phyloP scores from a whole-genome alignment of 2,797 vertebrate species.

The Hypotaenidia okinawae region DNA sequence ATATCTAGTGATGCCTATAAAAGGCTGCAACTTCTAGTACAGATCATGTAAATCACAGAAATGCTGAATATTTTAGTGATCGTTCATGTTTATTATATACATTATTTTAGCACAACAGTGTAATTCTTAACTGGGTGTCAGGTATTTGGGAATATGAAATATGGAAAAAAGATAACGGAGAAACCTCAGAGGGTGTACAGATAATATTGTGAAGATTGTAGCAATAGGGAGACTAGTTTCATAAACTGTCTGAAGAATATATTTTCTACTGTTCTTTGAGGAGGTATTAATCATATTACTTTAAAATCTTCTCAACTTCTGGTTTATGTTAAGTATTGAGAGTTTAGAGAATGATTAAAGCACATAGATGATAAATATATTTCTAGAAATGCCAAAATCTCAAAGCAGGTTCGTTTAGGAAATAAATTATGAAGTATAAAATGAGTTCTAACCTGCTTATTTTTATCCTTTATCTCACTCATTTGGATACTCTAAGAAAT shows the following conservation, averaged over 20 bases:
- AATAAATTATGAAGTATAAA: not conserved
- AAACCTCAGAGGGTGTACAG: not conserved
- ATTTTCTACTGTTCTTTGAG: not conserved
- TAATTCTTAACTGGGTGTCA: not conserved
- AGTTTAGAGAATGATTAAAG: not conserved
- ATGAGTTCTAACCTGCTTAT: not conserved
- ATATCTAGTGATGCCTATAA: constrained; percentile 8
- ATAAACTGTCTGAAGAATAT: not conserved
- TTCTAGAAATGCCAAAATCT: not conserved
- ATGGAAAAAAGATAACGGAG: not conserved
- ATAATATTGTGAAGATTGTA: not conserved
- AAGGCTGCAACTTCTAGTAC: not conserved
- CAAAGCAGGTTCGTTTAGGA: not conserved
- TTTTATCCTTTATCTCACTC: not conserved
- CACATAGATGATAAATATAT: not conserved
- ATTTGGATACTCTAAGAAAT: not conserved
- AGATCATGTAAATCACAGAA: constrained; percentile 6
- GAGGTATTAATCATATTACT: not conserved
- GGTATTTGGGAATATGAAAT: not conserved
- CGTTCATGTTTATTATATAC: not conserved
- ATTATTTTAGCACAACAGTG: not conserved
- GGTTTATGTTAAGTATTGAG: not conserved
- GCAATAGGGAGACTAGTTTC: not conserved
- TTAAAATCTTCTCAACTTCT: not conserved
- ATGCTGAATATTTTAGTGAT: not conserved